These are phyloP conservation scores for Pangasianodon hypophthalmus DNA, from an alignment of 2,113 vertebrate genomes.

Conservation along the genomic window DNA sequence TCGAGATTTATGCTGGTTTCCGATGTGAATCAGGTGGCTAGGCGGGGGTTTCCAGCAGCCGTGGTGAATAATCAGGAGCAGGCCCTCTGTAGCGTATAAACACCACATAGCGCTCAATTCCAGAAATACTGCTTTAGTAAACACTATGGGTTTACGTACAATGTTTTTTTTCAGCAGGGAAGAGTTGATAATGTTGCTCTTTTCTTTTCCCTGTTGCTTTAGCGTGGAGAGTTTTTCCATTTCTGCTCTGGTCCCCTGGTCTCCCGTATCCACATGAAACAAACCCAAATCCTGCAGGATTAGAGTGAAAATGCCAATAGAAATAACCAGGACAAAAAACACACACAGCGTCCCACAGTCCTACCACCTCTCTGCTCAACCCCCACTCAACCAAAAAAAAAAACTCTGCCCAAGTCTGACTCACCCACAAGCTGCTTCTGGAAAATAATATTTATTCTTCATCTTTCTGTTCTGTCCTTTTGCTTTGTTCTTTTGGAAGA, in stretches of 20 bases:
- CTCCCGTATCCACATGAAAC: conserved; percentile 60
- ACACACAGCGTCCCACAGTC: conserved; percentile 37
- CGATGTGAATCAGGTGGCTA: conserved; percentile 38
- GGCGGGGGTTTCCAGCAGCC: conserved; percentile 28
- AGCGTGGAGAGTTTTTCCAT: conserved; percentile 46
- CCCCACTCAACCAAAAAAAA: conserved; percentile 12
- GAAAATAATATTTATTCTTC: conserved; percentile 56
- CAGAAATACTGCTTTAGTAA: conserved; percentile 33
- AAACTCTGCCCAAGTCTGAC: conserved; percentile 40
- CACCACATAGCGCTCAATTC: conserved; percentile 6
- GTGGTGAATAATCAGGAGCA: conserved; percentile 12
- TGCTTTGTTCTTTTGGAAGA: conserved; percentile 28
- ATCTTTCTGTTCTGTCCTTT: conserved; percentile 30
- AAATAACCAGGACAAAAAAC: conserved; percentile 57
- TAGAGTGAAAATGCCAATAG: conserved; percentile 57
- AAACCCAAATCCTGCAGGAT: conserved; percentile 58
- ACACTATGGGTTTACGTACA: conserved; percentile 26
- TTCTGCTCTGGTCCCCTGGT: conserved; percentile 36
- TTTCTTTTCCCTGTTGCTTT: conserved; percentile 53
- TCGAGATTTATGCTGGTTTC: background rate
- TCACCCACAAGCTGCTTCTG: conserved; percentile 47
- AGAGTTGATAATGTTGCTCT: conserved; percentile 46
- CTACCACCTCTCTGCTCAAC: conserved; percentile 19
- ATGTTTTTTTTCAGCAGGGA: conserved; percentile 37
- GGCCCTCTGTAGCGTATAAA: conserved; percentile 26